Base-by-base conservation (phyloP, 2,797 vertebrate genomes). In the Lepidocolaptes lacrymiger region DNA sequence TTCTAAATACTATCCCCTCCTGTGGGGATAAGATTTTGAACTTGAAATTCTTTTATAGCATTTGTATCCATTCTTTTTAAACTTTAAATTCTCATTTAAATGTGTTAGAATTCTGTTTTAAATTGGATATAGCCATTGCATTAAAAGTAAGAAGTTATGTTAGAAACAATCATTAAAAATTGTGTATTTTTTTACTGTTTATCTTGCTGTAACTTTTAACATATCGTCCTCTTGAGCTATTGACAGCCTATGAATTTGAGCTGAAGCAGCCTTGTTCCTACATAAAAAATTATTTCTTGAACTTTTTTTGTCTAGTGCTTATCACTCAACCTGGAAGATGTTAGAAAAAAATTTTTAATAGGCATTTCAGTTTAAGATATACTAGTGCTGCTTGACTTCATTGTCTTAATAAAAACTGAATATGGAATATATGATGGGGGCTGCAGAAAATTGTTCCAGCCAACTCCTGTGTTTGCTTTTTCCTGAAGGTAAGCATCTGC, bases 401-500 rank as follows among this genome's bases (percentile, higher is more conserved):
- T 22, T 79, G 13, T 27, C 26, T 62, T 90, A 77, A 58, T 78
- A 46, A 75, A 62, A 68, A 46, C 27, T 77, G 12, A 13, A 4
- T 55, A 15, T 58, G 48, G 32, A 91, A 52, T 83, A 46, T 26
- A 10, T 67, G 82, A 67, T 37, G 28, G 76, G 6, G 9, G 61
- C 59, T 63, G 56, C 41, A 89, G 54, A 68, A 76, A 68, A 39
- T 48, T 55, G 8, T 88, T 54, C n/a, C 74, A 87, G 78, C 34
- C 54, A 58, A 7, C 30, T 22, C 30, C 23, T 68, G 34, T 88
- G 43, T 91, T 83, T 72, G 8, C 41, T 78, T 91, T 95, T 64
- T 79, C 54, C 48, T 74, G 56, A 96, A 99, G 99, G 99, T 99
- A 91, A 99, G 99, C 98, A 99, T 99, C 97, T 99, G 99, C 96